These are phyloP conservation scores for Halichoerus grypus DNA, from an alignment of 2,113 vertebrate species.

Conservation along the genomic window DNA sequence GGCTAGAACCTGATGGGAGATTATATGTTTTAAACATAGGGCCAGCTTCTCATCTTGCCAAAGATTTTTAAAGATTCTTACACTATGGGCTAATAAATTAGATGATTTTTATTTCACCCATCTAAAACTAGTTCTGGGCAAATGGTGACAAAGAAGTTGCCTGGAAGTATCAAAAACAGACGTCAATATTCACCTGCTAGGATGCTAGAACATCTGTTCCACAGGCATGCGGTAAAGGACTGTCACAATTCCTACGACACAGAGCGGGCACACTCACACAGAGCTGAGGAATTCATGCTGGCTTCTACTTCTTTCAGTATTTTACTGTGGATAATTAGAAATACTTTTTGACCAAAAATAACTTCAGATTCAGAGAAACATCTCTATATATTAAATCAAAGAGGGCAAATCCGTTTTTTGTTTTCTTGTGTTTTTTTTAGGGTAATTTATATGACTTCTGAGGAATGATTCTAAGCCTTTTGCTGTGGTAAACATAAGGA, in stretches of 20 bases:
- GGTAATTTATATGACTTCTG: slow-evolving; percentile 40
- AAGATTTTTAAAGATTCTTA: background rate
- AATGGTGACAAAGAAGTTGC: background rate
- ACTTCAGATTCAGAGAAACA: background rate
- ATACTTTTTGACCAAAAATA: slow-evolving; percentile 16
- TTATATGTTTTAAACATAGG: background rate
- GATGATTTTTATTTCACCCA: background rate
- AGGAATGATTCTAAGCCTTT: background rate
- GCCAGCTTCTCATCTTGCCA: background rate
- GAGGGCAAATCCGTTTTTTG: background rate
- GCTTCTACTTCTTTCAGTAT: background rate
- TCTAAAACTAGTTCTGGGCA: slow-evolving; percentile 23
- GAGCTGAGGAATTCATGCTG: background rate
- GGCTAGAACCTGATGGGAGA: background rate
- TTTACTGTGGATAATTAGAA: slow-evolving; percentile 13
- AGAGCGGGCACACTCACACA: background rate
- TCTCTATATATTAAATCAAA: background rate
- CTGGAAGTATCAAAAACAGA: background rate
- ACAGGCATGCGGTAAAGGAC: background rate
- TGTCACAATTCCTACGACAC: background rate
- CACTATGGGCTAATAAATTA: background rate
- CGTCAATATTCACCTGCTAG: background rate
- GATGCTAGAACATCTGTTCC: background rate
- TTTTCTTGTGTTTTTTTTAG: background rate
- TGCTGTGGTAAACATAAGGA: background rate